Percentiles rank a stretch among this genome's conserved stretches.
These are phyloP conservation scores for Etheostoma spectabile DNA, from an alignment of 2,113 vertebrate species.

Conservation along the genomic window DNA sequence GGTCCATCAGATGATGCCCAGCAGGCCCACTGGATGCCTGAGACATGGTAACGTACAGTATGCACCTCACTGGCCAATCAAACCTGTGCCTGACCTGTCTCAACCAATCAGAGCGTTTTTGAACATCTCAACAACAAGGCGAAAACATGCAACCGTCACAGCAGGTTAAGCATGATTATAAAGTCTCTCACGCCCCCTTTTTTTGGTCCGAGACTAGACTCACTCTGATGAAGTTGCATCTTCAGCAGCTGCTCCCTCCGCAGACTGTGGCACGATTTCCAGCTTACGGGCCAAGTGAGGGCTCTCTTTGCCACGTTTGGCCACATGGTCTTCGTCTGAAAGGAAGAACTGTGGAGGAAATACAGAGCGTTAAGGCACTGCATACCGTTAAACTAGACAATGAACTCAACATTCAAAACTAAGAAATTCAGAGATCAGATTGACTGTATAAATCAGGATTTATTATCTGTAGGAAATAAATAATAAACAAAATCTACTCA, in stretches of 20 bases:
- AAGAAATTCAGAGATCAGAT: neutral
- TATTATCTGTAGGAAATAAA: no score
- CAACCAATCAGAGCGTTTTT: slow-evolving; percentile 13
- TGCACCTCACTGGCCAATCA: slow-evolving; percentile 38
- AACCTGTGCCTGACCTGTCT: neutral
- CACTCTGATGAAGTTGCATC: slow-evolving; percentile 76
- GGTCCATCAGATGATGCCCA: slow-evolving; percentile 61
- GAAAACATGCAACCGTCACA: slow-evolving; percentile 28
- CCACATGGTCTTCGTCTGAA: slow-evolving; percentile 77
- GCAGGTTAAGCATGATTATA: slow-evolving; percentile 16
- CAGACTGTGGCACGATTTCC: slow-evolving; percentile 52
- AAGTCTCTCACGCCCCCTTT: neutral
- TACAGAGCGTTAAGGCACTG: neutral
- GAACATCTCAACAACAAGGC: slow-evolving; percentile 26
- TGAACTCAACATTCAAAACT: neutral
- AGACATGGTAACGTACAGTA: slow-evolving; percentile 77
- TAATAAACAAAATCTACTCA: neutral
- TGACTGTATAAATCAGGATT: neutral
- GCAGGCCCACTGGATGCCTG: slow-evolving; percentile 78
- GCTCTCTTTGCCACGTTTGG: slow-evolving; percentile 47
- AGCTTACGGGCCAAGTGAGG: slow-evolving; percentile 43
- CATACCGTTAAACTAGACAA: neutral
- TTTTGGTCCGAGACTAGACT: slow-evolving; percentile 44
- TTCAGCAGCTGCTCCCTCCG: slow-evolving; percentile 27
- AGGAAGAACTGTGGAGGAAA: slow-evolving; percentile 80